A percentile compares a stretch with the other conserved stretches of the same genome.
Evolutionary conservation across 2,888 invertebrate species (phyloP).

Genomic region (Quadroppia sp.): DNA sequence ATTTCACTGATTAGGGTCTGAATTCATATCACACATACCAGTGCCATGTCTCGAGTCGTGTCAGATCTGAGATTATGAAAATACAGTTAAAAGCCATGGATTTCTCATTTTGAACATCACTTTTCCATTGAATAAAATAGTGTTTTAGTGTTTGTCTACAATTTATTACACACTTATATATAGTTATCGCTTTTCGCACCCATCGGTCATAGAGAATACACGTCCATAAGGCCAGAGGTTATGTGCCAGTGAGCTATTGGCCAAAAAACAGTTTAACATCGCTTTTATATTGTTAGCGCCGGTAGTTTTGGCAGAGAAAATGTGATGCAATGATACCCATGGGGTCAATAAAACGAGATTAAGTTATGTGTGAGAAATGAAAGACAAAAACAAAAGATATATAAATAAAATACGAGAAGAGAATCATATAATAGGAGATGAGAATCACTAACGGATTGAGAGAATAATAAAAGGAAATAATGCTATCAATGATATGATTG

Average conservation of each 20-base stretch:
- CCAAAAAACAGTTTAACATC: background rate
- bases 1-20: constrained; percentile 19
- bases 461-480: background rate
- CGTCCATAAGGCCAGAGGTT: background rate
- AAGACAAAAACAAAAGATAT: background rate
- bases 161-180: background rate
- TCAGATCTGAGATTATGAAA: background rate
- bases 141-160: background rate
- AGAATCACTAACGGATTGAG: background rate
- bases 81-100: background rate
- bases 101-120: constrained; percentile 6
- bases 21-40: constrained; percentile 15
- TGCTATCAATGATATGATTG: background rate
- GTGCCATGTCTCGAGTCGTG: constrained; percentile 9
- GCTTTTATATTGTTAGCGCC: background rate
- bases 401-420: background rate
- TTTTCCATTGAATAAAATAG: background rate
- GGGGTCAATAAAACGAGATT: constrained; percentile 10
- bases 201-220: background rate
- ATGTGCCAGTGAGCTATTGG: background rate
- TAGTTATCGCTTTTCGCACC: background rate
- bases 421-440: background rate
- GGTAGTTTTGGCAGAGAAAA: background rate
- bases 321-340: background rate
- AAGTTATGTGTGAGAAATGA: background rate